Percentiles rank a stretch among this genome's conserved stretches.
Evolutionary conservation across 2,888 invertebrate species (phyloP).

Genomic region (Uropetala carovei): DNA sequence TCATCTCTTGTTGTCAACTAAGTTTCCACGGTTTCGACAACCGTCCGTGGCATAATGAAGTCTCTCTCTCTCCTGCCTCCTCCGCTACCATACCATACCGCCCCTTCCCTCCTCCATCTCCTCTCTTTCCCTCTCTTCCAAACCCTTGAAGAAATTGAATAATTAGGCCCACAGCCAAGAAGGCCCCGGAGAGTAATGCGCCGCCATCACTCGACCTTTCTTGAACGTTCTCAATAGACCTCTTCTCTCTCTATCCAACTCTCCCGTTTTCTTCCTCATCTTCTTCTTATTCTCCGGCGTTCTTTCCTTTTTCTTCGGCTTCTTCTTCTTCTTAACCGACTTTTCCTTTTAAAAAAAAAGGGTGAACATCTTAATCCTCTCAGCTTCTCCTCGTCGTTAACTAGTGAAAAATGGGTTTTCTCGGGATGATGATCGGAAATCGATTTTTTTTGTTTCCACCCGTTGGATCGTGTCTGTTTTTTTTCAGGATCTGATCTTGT

Average conservation of each 20-base stretch:
- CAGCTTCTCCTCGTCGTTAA: neutral
- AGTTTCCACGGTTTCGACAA: neutral
- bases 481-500: too few species aligned
- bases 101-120: neutral
- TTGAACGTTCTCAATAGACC: slow-evolving; percentile 31
- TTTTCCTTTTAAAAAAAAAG: neutral
- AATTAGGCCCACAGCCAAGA: slow-evolving; percentile 50
- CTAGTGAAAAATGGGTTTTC: too few species aligned
- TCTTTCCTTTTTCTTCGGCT: neutral
- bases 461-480: too few species aligned
- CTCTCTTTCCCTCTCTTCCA: neutral
- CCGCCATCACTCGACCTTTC: slow-evolving; percentile 46
- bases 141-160: slow-evolving; percentile 45
- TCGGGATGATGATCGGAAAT: too few species aligned
- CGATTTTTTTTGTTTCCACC: too few species aligned
- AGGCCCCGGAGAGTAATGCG: slow-evolving; percentile 37
- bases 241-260: neutral
- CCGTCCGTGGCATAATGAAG: slow-evolving; percentile 30
- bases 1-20: neutral
- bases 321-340: neutral
- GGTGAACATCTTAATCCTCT: neutral
- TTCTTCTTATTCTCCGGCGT: neutral
- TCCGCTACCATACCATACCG: neutral
- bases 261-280: neutral
- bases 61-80: neutral